Evolutionary conservation across 1,140 invertebrate genomes (phyloP).

Genomic region (Pollicipes pollicipes): DNA sequence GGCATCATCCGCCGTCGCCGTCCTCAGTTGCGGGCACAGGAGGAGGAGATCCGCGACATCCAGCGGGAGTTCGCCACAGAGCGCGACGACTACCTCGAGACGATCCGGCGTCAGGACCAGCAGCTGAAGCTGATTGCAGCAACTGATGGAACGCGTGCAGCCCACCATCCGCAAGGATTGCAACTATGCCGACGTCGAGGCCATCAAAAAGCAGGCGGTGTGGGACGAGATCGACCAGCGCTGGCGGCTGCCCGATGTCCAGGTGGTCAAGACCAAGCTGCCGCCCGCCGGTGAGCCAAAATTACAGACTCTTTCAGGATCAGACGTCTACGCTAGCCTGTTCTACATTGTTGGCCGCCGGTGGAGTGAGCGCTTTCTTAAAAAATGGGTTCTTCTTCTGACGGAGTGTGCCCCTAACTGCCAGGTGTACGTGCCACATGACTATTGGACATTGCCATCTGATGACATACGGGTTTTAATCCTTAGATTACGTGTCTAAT

Average conservation of each 20-base stretch:
- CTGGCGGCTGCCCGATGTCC: conserved; percentile 52
- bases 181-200: conserved; percentile 50
- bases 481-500: too few relatives aligned
- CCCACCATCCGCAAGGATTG: conserved; percentile 52
- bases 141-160: conserved; percentile 44
- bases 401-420: conserved; percentile 4
- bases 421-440: neutral
- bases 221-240: conserved; percentile 58
- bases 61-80: conserved; percentile 70
- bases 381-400: neutral
- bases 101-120: conserved; percentile 55
- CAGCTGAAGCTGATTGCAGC: conserved; percentile 47
- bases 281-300: conserved; percentile 37
- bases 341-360: too few relatives aligned
- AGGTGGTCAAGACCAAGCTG: conserved; percentile 42
- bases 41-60: conserved; percentile 56
- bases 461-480: too few relatives aligned
- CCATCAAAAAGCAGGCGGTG: conserved; percentile 44
- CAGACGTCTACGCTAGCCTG: too few relatives aligned
- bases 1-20: too few relatives aligned
- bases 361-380: too few relatives aligned
- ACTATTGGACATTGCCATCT: neutral
- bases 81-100: conserved; percentile 64
- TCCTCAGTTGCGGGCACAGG: conserved; percentile 18
- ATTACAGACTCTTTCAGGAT: too few relatives aligned